A percentile compares a stretch with the other conserved stretches of the same genome.
Conservation (phyloP, 2,888 invertebrate genomes). For the Caradrina kadenii region DNA sequence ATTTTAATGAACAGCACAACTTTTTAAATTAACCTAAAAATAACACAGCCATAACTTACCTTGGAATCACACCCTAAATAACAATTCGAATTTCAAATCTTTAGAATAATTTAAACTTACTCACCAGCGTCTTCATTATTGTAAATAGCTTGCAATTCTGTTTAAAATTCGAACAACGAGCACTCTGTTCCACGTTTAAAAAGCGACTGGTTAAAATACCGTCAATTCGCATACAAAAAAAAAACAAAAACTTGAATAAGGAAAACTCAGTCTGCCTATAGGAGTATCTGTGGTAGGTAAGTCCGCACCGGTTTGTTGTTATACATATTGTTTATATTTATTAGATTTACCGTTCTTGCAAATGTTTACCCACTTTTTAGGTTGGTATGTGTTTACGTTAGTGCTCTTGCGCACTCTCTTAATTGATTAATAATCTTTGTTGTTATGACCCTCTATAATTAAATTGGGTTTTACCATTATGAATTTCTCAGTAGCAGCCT, state of each 20-base stretch:
- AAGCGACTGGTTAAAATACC: slow-evolving; percentile 70
- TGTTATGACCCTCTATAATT: no score
- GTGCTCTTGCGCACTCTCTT: slow-evolving; percentile 29
- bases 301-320: slow-evolving; percentile 55
- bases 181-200: slow-evolving; percentile 61
- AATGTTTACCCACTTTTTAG: slow-evolving; percentile 43
- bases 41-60: neutral
- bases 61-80: neutral
- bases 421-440: neutral
- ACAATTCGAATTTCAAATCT: slow-evolving; percentile 8
- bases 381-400: slow-evolving; percentile 3
- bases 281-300: slow-evolving; percentile 13
- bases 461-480: no score
- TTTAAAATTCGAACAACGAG: slow-evolving; percentile 43
- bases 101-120: slow-evolving; percentile 19
- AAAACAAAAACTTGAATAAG: slow-evolving; percentile 62
- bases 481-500: no score
- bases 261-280: slow-evolving; percentile 62
- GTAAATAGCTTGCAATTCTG: neutral
- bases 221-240: slow-evolving; percentile 63
- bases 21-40: neutral
- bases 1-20: slow-evolving; percentile 4
- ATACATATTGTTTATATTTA: slow-evolving; percentile 35
- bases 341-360: slow-evolving; percentile 47
- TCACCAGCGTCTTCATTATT: slow-evolving; percentile 58